Evolutionary conservation across 2,797 vertebrate genomes (phyloP).

Genomic region (Danio albolineatus): DNA sequence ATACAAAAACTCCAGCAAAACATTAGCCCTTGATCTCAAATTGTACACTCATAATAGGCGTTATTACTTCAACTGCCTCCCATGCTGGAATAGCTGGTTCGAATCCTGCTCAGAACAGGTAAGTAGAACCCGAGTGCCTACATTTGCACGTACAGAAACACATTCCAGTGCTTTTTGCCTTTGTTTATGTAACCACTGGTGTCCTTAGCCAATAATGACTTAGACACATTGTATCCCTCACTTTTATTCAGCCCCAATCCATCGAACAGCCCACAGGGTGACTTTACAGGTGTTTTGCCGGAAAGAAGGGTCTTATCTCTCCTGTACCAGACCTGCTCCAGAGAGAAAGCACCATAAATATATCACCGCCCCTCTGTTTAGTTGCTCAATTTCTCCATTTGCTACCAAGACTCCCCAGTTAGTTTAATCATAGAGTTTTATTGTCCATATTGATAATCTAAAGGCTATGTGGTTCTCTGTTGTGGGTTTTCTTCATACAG

Average conservation of each 20-base stretch:
- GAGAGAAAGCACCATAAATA: conserved; percentile 36
- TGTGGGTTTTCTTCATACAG: conserved; percentile 4
- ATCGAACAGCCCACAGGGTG: conserved; percentile 14
- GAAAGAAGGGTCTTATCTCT: conserved; percentile 10
- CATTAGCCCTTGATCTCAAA: too few relatives aligned
- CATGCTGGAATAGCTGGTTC: too few relatives aligned
- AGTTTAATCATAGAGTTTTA: conserved; percentile 32
- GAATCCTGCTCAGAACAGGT: too few relatives aligned
- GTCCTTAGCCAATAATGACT: background rate
- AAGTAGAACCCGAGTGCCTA: too few relatives aligned
- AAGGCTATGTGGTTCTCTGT: background rate
- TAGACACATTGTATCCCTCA: conserved; percentile 8
- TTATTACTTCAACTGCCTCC: too few relatives aligned
- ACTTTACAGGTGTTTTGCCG: conserved; percentile 17
- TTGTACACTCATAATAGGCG: too few relatives aligned
- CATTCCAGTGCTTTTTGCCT: background rate
- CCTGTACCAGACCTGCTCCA: conserved; percentile 4
- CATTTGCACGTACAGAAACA: background rate
- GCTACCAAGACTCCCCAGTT: conserved; percentile 13
- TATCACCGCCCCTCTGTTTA: conserved; percentile 16
- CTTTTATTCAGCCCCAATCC: background rate
- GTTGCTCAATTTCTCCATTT: conserved; percentile 22
- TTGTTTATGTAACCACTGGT: conserved; percentile 9
- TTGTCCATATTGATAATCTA: conserved; percentile 32
- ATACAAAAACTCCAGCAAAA: too few relatives aligned